Base-by-base conservation (phyloP, 2,113 vertebrate species). In the Alectura lathami region DNA sequence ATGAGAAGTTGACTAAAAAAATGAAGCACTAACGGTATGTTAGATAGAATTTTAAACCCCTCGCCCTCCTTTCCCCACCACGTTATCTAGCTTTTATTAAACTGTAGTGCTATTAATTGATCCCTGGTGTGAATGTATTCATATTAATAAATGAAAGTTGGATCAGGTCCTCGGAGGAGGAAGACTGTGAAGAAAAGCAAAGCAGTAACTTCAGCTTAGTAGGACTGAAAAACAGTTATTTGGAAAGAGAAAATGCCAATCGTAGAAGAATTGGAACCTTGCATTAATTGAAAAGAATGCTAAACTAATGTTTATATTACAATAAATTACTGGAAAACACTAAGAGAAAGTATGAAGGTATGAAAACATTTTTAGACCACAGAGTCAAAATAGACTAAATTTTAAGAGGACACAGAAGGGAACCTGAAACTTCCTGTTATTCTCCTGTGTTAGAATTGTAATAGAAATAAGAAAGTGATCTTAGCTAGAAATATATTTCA, bases 291-390 rank as follows among this genome's bases (percentile, higher is more conserved):
- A 90, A 92, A 79, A 69, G 75, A 88, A 90, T 88, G 67, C 91
- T 92, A 90, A 92, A 82, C 84, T 89, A 93, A 93, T 86, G 40
- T 86, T 95, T 93, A 32, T 60, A 18, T 86, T 92, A 93, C 62
- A 88, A 88, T 79, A 93, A 94, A 83, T 80, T 85, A 76, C 83
- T 91, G 79, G 47, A 9, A 84, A 89, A 88, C 78, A 2, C 22
- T 24, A 89, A 83, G 43, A 87, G 78, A 42, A 78, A 76, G 32
- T 70, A 79, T 34, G 38, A 34, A 87, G 48, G 47, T 74, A 73
- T 86, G 77, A 93, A 89, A 94, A 82, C 9, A 48, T 51, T 88
- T 83, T 72, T 91, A 88, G 57, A 80, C 79, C 75, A 38, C 85
- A 83, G 21, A 95, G 34, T 56, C 1, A 9, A 94, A 83, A 82